Base-by-base conservation (phyloP, 2,797 vertebrate species). In the Gorsachius magnificus region DNA sequence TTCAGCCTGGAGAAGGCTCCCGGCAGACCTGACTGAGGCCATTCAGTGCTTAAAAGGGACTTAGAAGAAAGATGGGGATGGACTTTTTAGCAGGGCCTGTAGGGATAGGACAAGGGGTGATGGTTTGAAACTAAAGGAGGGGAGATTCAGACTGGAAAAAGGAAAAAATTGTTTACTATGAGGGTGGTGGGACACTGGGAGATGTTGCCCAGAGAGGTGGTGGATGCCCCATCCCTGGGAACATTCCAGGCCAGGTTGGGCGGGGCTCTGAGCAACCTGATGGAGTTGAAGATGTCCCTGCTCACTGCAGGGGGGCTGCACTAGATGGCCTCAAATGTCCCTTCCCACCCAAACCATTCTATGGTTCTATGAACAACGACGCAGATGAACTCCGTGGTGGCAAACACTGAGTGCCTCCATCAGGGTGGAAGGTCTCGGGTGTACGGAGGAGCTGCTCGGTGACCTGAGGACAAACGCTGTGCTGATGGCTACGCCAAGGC, bases 21-120 rank as follows among this genome's bases (percentile, higher is more conserved):
- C 0, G 53, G 53, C 58, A 57, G 11, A 87, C 3, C 21, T 87
- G 2, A 1, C 2, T 5, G 66, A 4, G 0, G 26, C 36, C 36
- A 50, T 1, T 0, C 45, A 64, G 2, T 3, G 1, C 50, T 6
- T 29, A 0, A 8, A 84, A 46, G 35, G 31, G 38, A 10, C 5
- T 18, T 18, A 3, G 0, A 17, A 21, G 15, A 33, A 63, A 63
- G 41, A 12, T 28, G 28, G 6, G 24, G 41, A n/a, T 9, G 18
- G 48, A 14, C 10, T 31, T 38, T 48, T 63, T 46, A 29, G 18
- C 1, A 53, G 16, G 33, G 54, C 12, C 10, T 61, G 18, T 3
- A 1, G 28, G 0, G 0, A 17, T 2, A 89, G 54, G 3, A 48
- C 2, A 1, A 35, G 25, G 57, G 6, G 45, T 5, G 2, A 64